Base-by-base conservation (phyloP, 2,113 vertebrate species). In the Entosphenus tridentatus region DNA sequence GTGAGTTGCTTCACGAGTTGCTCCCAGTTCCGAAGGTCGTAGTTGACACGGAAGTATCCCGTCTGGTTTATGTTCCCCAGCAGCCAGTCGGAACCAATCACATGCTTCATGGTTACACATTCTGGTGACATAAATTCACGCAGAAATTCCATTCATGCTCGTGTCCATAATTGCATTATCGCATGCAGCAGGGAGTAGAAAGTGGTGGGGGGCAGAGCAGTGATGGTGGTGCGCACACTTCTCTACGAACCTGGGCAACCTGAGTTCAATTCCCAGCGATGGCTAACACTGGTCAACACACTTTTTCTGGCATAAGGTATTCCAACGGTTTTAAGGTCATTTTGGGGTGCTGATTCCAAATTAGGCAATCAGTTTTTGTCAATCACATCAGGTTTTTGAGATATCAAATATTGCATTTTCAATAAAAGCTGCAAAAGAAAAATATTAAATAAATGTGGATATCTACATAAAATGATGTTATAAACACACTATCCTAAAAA, bases 11-110 rank as follows among this genome's bases (percentile, higher is more conserved):
- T 85, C 74, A 89, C 93, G 71, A 98, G 77, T 73, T 93, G 79
- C 72, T 80, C 89, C 93, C 93, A 98, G 76, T 98, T 98, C 73
- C 83, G 84, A 69, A 87, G 80, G 81, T 98, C 89, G 69, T 96
- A 98, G 82, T 98, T 98, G 77, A 98, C 88, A 72, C 93, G 82
- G 72, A 95, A 96, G 78, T 98, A 98, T 8, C 90, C 90, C 1
- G 87, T 95, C 80, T 98, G 93, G 78, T 96, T 93, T 76, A 98
- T 86, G 77, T 98, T 98, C 65, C 87, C 93, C 12, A 98, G 78
- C 73, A 98, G 77, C 93, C 93, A 98, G 58, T 69, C 85, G 74
- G 76, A 80, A 65, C 86, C 84, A 56, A 83, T 82, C 74, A 90
- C 80, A 73, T 75, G 76, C 69, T 80, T 77, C 76, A 92, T 80